Evolutionary conservation across 2,797 vertebrate genomes (phyloP).

Genomic region (Syndactyla subalaris): DNA sequence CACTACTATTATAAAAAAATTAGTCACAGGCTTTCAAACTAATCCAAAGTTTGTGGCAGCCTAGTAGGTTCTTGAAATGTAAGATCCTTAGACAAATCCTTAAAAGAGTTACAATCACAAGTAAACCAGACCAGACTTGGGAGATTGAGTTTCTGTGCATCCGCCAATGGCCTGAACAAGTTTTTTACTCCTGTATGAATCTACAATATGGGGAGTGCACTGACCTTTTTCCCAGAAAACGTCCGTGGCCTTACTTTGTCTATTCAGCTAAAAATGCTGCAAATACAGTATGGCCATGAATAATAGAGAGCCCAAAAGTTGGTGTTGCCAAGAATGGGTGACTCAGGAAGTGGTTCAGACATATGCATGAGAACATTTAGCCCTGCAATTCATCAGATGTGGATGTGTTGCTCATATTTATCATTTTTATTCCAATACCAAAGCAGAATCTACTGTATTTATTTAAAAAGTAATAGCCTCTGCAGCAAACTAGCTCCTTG

Average conservation of each 20-base stretch:
- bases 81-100: neutral
- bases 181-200: neutral
- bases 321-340: conserved; percentile 57
- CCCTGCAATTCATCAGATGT: conserved; percentile 35
- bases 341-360: conserved; percentile 61
- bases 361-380: conserved; percentile 63
- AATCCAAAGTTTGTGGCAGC: neutral
- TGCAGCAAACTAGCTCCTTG: neutral
- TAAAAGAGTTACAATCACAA: neutral
- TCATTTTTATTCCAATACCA: conserved; percentile 35
- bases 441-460: neutral
- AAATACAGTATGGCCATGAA: conserved; percentile 39
- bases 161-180: neutral
- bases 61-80: neutral
- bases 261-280: conserved; percentile 24
- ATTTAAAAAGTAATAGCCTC: neutral
- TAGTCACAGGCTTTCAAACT: neutral
- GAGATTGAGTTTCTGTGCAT: neutral
- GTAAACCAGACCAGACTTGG: neutral
- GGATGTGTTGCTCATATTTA: conserved; percentile 25
- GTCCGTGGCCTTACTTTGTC: neutral
- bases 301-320: conserved; percentile 50
- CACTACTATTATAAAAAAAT: neutral
- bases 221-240: conserved; percentile 26
- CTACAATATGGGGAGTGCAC: neutral